Conservation (phyloP, 2,113 vertebrate genomes). For the Harpagus bidentatus region DNA sequence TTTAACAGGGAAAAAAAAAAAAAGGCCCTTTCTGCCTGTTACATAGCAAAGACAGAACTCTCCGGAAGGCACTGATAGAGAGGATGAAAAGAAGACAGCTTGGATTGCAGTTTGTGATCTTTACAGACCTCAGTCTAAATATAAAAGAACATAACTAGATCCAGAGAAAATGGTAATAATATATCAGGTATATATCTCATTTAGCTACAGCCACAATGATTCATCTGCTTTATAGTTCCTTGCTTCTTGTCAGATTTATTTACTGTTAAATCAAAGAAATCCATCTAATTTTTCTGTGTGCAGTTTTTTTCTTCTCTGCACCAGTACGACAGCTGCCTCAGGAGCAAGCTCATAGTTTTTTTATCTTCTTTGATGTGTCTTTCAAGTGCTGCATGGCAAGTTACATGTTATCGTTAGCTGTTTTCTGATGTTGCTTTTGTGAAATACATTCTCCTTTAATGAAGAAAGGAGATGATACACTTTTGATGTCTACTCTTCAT, state of each 20-base stretch:
- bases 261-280: background rate
- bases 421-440: background rate
- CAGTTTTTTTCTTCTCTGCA: background rate
- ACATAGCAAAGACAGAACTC: background rate
- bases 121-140: background rate
- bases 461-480: background rate
- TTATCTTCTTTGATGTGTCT: background rate
- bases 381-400: background rate
- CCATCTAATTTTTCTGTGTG: background rate
- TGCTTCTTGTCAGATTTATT: background rate
- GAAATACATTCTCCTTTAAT: background rate
- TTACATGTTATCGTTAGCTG: background rate
- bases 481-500: background rate
- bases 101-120: background rate
- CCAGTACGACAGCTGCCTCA: background rate
- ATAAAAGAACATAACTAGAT: background rate
- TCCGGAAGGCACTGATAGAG: background rate
- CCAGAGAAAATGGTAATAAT: background rate
- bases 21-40: background rate
- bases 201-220: background rate
- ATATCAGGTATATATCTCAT: background rate
- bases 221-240: background rate
- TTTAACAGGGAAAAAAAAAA: background rate
- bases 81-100: background rate
- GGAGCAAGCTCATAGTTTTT: background rate